These are phyloP conservation scores for Sinonovacula constricta DNA, from an alignment of 1,140 invertebrate genomes.

Conservation along the genomic window DNA sequence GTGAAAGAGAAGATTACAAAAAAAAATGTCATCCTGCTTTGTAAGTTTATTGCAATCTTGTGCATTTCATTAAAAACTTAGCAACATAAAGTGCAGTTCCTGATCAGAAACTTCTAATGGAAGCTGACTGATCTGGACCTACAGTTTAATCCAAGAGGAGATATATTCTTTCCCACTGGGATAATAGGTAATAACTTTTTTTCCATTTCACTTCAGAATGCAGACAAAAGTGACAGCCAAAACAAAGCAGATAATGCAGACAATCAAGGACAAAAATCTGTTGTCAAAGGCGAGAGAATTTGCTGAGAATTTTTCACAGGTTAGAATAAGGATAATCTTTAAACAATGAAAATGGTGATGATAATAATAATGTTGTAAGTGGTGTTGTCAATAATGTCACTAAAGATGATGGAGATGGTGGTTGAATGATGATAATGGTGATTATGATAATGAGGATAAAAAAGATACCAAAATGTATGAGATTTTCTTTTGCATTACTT, in stretches of 20 bases:
- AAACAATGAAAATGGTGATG: not conserved
- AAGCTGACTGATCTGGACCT: no score
- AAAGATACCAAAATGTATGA: not conserved
- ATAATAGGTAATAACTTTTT: no score
- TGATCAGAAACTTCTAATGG: no score
- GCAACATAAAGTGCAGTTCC: no score
- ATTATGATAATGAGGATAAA: not conserved
- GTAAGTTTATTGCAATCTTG: no score
- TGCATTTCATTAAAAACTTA: no score
- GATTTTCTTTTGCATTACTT: not conserved
- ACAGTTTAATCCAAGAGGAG: not conserved
- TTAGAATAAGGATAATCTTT: not conserved
- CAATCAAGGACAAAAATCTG: conserved; percentile 45
- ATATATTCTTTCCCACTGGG: not conserved
- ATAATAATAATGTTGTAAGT: not conserved
- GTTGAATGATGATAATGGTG: not conserved
- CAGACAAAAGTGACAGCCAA: conserved; percentile 37
- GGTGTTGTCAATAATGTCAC: not conserved
- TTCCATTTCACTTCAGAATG: conserved; percentile 36
- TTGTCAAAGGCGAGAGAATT: conserved; percentile 37
- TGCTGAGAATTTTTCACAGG: conserved; percentile 47
- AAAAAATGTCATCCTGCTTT: no score
- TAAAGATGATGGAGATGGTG: not conserved
- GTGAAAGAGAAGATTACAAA: no score
- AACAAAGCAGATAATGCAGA: conserved; percentile 34